Evolutionary conservation across 92 coral and sea anemone genomes (phyloP).

Genomic region (Zoanthus sansibaricus): DNA sequence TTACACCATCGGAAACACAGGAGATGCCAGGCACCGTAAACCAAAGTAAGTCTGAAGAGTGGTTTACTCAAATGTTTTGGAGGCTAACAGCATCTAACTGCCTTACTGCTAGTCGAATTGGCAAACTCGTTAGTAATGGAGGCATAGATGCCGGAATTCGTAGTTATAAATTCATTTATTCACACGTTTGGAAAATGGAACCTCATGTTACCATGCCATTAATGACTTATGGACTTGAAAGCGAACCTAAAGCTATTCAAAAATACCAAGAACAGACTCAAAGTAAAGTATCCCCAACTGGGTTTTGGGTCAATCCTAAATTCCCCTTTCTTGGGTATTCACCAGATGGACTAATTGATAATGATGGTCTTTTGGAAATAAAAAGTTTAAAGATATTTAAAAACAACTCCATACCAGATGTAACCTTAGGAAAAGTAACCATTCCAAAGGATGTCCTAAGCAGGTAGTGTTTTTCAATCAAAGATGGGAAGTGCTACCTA

Average conservation of each 20-base stretch:
- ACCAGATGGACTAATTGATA: constrained; percentile 61
- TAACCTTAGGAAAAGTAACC: constrained; percentile 16
- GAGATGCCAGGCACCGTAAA: constrained; percentile 25
- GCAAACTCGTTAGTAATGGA: too few species aligned
- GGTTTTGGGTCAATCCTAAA: constrained; percentile 72
- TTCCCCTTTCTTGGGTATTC: constrained; percentile 69
- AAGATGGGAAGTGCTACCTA: constrained; percentile 55
- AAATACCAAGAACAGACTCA: constrained; percentile 55
- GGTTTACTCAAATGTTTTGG: constrained; percentile 43
- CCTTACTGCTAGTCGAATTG: too few species aligned
- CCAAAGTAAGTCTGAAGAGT: constrained; percentile 25
- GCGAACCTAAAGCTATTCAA: constrained; percentile 53
- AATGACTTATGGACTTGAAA: constrained; percentile 65
- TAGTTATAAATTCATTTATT: too few species aligned
- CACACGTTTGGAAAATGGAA: too few species aligned
- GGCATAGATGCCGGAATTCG: too few species aligned
- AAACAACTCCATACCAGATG: constrained; percentile 55
- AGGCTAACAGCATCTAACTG: constrained; percentile 17
- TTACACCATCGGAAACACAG: constrained; percentile 9
- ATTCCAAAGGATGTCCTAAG: constrained; percentile 29
- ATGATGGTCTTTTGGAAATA: constrained; percentile 60
- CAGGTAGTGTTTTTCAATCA: constrained; percentile 14
- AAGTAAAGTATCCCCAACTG: constrained; percentile 30
- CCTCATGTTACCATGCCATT: too few species aligned
- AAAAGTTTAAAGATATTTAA: constrained; percentile 59